Evolutionary conservation across 2,797 vertebrate species (phyloP), one percentile per base, ranked within the genome.

Genomic region (Coregonus ussuriensis): DNA sequence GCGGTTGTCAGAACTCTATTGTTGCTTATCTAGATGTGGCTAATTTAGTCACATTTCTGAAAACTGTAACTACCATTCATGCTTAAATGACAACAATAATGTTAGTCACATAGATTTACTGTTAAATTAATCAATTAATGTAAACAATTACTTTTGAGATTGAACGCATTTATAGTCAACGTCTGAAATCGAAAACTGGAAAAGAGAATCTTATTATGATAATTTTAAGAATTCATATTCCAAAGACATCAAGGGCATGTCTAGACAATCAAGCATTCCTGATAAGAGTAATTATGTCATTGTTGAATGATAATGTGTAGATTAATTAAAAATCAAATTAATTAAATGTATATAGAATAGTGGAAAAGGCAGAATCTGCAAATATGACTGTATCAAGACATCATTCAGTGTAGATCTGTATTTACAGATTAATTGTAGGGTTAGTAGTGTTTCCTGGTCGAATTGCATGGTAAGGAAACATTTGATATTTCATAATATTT

Each of bases 201-300:
- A 71, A 41, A 7, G 37, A 2, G 9, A 47, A 51, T 47, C 68
- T 25, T 25, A 25, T 41, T 51, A 16, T 69, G 67, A n/a, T 70
- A 13, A 71, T 71, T 71, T n/a, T 5, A 21, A 4, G 68, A 6
- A n/a, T 71, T 71, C 14, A 71, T 71, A 51, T 71, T 71, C 25
- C 25, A 25, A 25, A 25, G 68, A 7, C 37, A 41, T 71, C 35
- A 71, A 47, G 37, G 41, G 68, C 37, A 71, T 71, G 37, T 21
- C 37, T 41, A 47, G 16, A 51, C 41, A 71, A 69, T 47, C 67
- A 71, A 18, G n/a, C 37, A 11, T 21, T 71, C 37, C n/a, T 11
- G 16, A 31, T 29, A 31, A 66, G 47, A 52, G 21, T 71, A 25
- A 71, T 52, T 52, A 71, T 72, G 51, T 5, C 33, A 51, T 51